Evolutionary conservation across 2,888 invertebrate genomes (phyloP).

Genomic region (Amiota mariae): DNA sequence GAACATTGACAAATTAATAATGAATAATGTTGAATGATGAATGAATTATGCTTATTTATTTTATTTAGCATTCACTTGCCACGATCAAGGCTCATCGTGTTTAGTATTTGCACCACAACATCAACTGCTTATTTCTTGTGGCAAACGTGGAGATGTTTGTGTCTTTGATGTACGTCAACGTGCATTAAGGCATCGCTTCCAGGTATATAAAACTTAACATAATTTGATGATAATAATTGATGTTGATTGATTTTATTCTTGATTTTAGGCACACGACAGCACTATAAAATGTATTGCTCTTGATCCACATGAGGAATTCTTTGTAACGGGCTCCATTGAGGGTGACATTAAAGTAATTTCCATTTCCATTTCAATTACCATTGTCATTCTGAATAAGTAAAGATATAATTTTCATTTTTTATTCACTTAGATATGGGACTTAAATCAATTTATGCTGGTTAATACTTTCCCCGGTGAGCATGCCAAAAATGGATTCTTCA

Average conservation of each 20-base stretch:
- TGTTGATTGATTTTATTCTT: neutral
- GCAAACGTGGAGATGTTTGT: slow-evolving; percentile 96
- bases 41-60: neutral
- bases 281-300: slow-evolving; percentile 95
- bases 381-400: no score
- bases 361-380: neutral
- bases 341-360: slow-evolving; percentile 88
- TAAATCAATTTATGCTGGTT: slow-evolving; percentile 88
- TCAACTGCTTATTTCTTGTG: slow-evolving; percentile 95
- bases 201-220: slow-evolving; percentile 63
- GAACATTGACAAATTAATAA: neutral
- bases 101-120: slow-evolving; percentile 93
- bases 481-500: slow-evolving; percentile 95
- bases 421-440: slow-evolving; percentile 92
- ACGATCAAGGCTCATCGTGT: slow-evolving; percentile 94
- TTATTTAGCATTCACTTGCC: slow-evolving; percentile 88
- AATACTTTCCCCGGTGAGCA: slow-evolving; percentile 95
- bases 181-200: slow-evolving; percentile 86
- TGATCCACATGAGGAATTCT: slow-evolving; percentile 95
- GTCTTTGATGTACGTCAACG: slow-evolving; percentile 96
- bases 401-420: slow-evolving; percentile 35
- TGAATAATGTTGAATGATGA: no score
- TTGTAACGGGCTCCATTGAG: slow-evolving; percentile 95
- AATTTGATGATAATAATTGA: neutral
- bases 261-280: slow-evolving; percentile 87